phyloP scores from a whole-genome alignment of 2,888 invertebrate species.

The Tethea ocularis region DNA sequence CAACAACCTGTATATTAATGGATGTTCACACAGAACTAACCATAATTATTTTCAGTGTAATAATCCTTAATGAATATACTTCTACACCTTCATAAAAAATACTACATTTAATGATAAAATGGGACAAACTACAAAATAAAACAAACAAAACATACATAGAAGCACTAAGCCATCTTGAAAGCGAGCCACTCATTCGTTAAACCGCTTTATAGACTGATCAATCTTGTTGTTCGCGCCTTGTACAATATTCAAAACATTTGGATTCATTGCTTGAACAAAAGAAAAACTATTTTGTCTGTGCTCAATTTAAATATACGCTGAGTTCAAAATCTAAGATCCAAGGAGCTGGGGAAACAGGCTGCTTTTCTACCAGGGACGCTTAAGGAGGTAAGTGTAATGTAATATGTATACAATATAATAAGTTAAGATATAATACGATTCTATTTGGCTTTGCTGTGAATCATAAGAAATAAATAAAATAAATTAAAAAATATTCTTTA shows the following conservation, averaged over 20 bases:
- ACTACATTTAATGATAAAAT: background rate
- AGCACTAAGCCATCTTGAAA: conserved; percentile 28
- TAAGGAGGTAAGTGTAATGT: too few relatives aligned
- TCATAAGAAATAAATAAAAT: too few relatives aligned
- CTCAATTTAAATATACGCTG: too few relatives aligned
- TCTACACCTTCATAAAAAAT: background rate
- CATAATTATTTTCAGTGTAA: background rate
- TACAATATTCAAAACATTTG: conserved; percentile 55
- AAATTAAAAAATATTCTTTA: too few relatives aligned
- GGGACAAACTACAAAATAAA: conserved; percentile 20
- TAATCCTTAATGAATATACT: background rate
- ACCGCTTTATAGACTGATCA: conserved; percentile 54
- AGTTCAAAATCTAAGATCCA: background rate
- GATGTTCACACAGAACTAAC: too few relatives aligned
- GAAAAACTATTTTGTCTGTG: conserved; percentile 11
- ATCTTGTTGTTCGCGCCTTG: conserved; percentile 58
- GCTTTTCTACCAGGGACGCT: too few relatives aligned
- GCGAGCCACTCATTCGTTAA: conserved; percentile 33
- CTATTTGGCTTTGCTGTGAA: too few relatives aligned
- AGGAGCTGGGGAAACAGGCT: too few relatives aligned
- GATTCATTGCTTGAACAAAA: conserved; percentile 22
- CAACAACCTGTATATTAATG: too few relatives aligned
- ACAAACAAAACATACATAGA: conserved; percentile 49
- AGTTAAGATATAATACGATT: too few relatives aligned
- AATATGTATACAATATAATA: too few relatives aligned